Base-by-base conservation (phyloP, 2,888 invertebrate genomes). In the Hypolimnas misippus region DNA sequence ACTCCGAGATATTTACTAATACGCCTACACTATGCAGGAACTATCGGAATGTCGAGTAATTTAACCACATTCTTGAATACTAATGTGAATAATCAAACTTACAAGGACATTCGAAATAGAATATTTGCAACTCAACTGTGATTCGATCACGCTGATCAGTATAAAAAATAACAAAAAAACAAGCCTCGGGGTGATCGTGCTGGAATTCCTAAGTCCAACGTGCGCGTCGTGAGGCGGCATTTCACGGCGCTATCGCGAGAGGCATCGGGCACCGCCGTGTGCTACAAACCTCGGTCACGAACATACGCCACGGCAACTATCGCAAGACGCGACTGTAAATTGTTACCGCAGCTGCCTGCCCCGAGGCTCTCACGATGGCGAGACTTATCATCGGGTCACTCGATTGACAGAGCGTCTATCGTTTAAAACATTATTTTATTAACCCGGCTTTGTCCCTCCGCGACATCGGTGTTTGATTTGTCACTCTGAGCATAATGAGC, bases 221-320 rank as follows among this genome's bases (percentile, higher is more conserved):
- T 83, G 84, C 76, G 72, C 75, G 83, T 90, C 89, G 90, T 90
- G 89, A 88, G 84, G 82, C 83, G 85, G 87, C 88, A 87, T 89
- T 89, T 89, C 86, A 87, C 86, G 87, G 86, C 82, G 80, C 74
- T 91, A 91, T 91, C 91, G 83, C 75, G 69, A 76, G 78, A 83
- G 85, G 81, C 89, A 90, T 89, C 90, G 78, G 70, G 31, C 75
- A 73, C 64, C 71, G 44, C 54, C 19, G 73, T 82, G 86, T 79
- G 84, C 88, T 79, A 84, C 83, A 83, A 86, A 85, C 81, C 82
- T 76, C 82, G 83, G 87, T 91, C 89, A 90, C 91, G 90, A 89
- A 81, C 87, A 88, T 87, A 87, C 86, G 77, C 83, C 88, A 85
- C 87, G 75, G 77, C 75, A 72, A 74, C 78, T 81, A 82, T 82